phyloP scores from a whole-genome alignment of 2,113 vertebrate species.

The Damaliscus lunatus region DNA sequence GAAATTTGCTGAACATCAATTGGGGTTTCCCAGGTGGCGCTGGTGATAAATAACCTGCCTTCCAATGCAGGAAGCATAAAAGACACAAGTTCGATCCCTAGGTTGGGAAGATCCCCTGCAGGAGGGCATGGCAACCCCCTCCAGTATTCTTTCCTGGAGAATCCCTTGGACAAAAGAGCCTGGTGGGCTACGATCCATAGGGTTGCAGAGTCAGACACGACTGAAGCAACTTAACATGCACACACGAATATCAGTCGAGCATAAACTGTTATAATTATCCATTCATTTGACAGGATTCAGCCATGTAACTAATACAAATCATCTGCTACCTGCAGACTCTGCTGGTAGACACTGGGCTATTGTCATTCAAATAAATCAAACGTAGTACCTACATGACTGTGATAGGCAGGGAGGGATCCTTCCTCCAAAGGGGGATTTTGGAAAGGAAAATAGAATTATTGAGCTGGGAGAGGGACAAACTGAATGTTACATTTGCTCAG shows the following conservation, averaged over 20 bases:
- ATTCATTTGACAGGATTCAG: neutral
- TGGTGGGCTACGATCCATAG: neutral
- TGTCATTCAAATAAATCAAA: neutral
- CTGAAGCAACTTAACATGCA: neutral
- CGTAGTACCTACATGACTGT: neutral
- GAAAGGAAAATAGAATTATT: neutral
- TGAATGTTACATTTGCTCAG: neutral
- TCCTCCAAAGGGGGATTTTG: neutral
- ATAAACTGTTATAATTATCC: neutral
- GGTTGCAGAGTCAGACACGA: neutral
- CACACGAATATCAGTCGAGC: neutral
- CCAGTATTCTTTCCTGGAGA: neutral
- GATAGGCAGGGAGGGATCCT: neutral
- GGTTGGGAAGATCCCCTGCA: neutral
- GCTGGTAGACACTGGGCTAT: neutral
- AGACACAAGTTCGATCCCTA: neutral
- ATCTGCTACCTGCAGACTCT: neutral
- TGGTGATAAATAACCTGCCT: neutral
- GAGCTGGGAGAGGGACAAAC: neutral
- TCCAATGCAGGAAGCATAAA: neutral
- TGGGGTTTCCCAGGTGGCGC: neutral
- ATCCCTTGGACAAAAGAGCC: neutral
- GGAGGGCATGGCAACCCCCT: neutral
- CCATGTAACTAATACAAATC: neutral
- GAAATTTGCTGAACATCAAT: neutral